These are phyloP conservation scores for Holcopasites calliopsidis DNA, from an alignment of 1,140 invertebrate species.

Conservation along the genomic window DNA sequence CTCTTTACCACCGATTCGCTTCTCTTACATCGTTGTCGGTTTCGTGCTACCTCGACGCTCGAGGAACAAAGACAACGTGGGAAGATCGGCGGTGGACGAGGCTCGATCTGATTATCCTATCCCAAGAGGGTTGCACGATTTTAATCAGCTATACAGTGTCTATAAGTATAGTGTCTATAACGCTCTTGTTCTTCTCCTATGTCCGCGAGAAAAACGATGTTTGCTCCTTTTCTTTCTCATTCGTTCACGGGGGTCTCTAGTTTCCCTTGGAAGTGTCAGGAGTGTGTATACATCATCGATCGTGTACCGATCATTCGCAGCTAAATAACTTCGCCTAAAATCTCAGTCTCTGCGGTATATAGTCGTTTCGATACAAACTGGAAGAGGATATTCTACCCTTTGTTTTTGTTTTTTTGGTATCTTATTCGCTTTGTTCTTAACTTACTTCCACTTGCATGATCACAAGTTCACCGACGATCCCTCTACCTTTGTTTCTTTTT, in stretches of 20 bases:
- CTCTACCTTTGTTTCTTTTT: background rate
- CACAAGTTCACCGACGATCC: background rate
- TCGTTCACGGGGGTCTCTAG: background rate
- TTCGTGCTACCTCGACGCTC: no score
- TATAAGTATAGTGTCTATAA: no score
- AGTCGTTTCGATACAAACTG: slow-evolving; percentile 27
- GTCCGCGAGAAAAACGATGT: slow-evolving; percentile 1
- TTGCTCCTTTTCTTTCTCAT: background rate
- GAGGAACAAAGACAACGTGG: no score
- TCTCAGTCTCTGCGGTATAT: slow-evolving; percentile 38
- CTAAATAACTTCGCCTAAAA: slow-evolving; percentile 24
- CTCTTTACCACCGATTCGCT: background rate
- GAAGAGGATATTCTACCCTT: slow-evolving; percentile 22
- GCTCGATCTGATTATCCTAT: slow-evolving; percentile 10
- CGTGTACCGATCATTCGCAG: slow-evolving; percentile 15
- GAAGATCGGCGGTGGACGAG: background rate
- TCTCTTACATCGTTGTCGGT: background rate
- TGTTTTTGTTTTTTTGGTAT: background rate
- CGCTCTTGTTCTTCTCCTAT: background rate
- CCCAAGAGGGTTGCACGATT: slow-evolving; percentile 10
- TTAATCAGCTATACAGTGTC: slow-evolving; percentile 31
- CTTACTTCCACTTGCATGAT: background rate
- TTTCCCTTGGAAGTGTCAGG: slow-evolving; percentile 28
- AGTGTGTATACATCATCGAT: slow-evolving; percentile 23
- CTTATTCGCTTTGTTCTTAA: background rate